Evolutionary conservation across 2,888 invertebrate genomes (phyloP).

Genomic region (Homarus gammarus): DNA sequence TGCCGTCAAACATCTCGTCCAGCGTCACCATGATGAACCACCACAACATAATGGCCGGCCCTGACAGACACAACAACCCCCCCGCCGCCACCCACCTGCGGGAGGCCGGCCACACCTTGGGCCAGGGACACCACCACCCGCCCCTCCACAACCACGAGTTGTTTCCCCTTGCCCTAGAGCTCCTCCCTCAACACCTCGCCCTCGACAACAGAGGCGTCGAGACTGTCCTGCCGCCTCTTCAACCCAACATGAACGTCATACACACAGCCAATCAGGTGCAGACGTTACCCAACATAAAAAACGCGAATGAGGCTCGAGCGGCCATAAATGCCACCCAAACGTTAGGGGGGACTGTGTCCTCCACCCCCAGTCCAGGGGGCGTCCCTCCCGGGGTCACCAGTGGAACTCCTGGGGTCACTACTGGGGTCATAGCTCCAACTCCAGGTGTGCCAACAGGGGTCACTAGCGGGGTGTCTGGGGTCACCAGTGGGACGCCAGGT

Average conservation of each 20-base stretch:
- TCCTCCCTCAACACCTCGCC: conserved; percentile 60
- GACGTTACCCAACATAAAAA: conserved; percentile 35
- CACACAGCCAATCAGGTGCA: conserved; percentile 57
- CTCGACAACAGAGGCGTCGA: conserved; percentile 53
- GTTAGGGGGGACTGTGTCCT: not conserved
- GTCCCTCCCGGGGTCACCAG: conserved; percentile 2
- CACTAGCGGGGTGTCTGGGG: conserved; percentile 4
- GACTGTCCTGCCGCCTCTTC: conserved; percentile 49
- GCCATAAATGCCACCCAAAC: conserved; percentile 13
- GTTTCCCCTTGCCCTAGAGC: conserved; percentile 56
- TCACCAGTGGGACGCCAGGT: not conserved
- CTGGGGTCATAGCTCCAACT: not conserved
- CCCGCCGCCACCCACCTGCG: not conserved
- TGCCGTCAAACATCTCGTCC: conserved; percentile 53
- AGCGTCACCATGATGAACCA: conserved; percentile 52
- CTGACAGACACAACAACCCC: not conserved
- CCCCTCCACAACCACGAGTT: conserved; percentile 41
- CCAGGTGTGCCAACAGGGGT: conserved; percentile 14
- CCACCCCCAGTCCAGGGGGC: not conserved
- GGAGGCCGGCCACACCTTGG: not conserved
- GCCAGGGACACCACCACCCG: conserved; percentile 20
- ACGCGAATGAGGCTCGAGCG: conserved; percentile 28
- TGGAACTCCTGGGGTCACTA: not conserved
- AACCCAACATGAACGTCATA: conserved; percentile 56
- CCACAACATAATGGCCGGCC: conserved; percentile 44